Base-by-base conservation (phyloP, 2,888 invertebrate species). In the Parnassius mnemosyne region DNA sequence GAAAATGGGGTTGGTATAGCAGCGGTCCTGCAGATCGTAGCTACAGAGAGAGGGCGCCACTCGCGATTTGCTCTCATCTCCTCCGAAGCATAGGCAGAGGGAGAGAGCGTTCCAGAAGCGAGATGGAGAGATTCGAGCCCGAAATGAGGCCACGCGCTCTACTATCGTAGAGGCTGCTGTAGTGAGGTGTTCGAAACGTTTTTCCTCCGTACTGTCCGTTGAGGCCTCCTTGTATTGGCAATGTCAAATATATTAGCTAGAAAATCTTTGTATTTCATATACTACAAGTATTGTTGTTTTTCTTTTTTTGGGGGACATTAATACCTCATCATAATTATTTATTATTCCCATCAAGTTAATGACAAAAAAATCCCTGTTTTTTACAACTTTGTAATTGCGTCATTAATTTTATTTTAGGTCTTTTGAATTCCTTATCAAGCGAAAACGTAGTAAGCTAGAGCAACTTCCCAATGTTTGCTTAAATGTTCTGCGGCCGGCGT, bases 1-100 rank as follows among this genome's bases (percentile, higher is more conserved):
- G 69, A 82, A 72, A 65, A 61, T 72, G 70, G 87, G 83, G 78
- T 85, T 83, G 79, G 81, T 82, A 79, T 87, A 88, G 77, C 85
- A 86, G 66, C 82, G 79, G 69, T 83, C 77, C 61, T 84, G 83
- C 71, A 78, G 80, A 69, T 72, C 77, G 71, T 78, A 72, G 80
- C 81, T 86, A 72, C 80, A 80, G 70, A 77, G 70, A 5, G 88
- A 87, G 42, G 85, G 85, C 67, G 87, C 81, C 69, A 87, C 87
- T 64, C 80, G 78, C 57, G 74, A 70, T 66, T 78, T 78, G 69
- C 77, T 77, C 71, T 79, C 82, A 61, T 69, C 75, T 67, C 81
- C 78, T 78, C 79, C 79, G 58, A 84, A 79, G 54, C 74, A 72
- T 57, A 73, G 75, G 34, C 83, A 80, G 65, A 86, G 67, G 12